Evolutionary conservation across 2,113 vertebrate species (phyloP), one percentile per base, ranked within the genome.

Genomic region (Oncorhynchus clarkii): DNA sequence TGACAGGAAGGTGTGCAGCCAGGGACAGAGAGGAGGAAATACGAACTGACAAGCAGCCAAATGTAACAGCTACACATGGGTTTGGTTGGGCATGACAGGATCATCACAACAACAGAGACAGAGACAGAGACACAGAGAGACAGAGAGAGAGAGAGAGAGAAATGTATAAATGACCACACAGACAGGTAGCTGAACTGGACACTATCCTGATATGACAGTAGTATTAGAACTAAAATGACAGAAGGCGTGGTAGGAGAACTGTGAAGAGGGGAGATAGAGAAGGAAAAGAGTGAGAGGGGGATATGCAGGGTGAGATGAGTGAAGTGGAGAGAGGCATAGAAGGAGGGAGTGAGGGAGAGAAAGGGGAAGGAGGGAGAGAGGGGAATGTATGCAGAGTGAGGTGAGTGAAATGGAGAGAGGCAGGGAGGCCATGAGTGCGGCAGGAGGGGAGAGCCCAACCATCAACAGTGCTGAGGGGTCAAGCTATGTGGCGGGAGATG

Each of bases 401-500:
- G 3, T 18, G 18, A 24, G 75, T 27, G 73, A 51, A 54, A 20
- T 20, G 31, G 7, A 29, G 49, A 60, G n/a, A 49, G 1, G 4
- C 14, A 70, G 48, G 8, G 9, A 59, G 26, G 59, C 39, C n/a
- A 11, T 24, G 69, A 51, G 69, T 9, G 39, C 8, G 9, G 9
- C 39, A 45, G 39, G 39, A 45, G 39, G 39, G n/a, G 22, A 26
- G 51, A 75, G 20, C 12, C 73, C 16, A 60, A 51, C 70, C 3
- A n/a, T 27, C 70, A 59, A 59, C 71, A 34, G 54, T 31, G 71
- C 51, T 26, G 27, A 18, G 27, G 20, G 71, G 51, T 59, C 20
- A 72, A 60, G 27, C 72, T 14, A 51, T 45, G 39, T 2, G 39
- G 39, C 39, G 2, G 62, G 22, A 34, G 82, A 76, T 73, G 51